phyloP scores from a whole-genome alignment of 2,888 invertebrate species.

The Kuschelorhynchus macadamiae region DNA sequence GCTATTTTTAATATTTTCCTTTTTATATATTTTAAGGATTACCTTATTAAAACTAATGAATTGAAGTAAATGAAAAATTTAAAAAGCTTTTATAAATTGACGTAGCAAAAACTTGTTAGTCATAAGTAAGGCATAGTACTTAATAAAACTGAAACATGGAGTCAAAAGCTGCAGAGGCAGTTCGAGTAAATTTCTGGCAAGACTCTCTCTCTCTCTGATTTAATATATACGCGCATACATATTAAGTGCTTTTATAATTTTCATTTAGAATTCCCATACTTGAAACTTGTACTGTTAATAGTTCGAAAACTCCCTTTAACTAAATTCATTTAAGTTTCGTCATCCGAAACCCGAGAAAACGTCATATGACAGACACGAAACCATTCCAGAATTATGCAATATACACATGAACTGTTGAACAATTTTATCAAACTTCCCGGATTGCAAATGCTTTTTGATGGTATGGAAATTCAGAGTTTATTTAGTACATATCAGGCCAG shows the following conservation, averaged over 20 bases:
- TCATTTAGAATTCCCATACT: slow-evolving; percentile 28
- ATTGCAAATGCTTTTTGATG: not conserved
- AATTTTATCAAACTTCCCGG: slow-evolving; percentile 5
- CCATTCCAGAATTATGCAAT: slow-evolving; percentile 11
- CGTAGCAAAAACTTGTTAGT: too few species aligned
- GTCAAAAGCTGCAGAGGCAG: not conserved
- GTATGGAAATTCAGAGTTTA: not conserved
- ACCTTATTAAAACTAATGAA: too few species aligned
- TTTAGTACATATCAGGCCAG: not conserved
- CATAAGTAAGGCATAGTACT: not conserved
- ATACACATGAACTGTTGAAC: slow-evolving; percentile 3
- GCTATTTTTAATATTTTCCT: too few species aligned
- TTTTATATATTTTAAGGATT: too few species aligned
- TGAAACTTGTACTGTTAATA: slow-evolving; percentile 25
- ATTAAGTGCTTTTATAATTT: slow-evolving; percentile 30
- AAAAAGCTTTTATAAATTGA: not conserved
- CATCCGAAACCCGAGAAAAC: not conserved
- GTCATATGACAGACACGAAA: slow-evolving; percentile 16
- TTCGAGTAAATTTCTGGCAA: not conserved
- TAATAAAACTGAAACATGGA: not conserved
- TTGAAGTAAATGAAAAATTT: not conserved
- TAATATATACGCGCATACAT: slow-evolving; percentile 11
- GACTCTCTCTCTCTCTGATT: not conserved
- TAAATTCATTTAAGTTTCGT: not conserved
- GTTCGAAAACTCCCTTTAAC: slow-evolving; percentile 7